Percentiles rank a stretch among this genome's conserved stretches.
These are phyloP conservation scores for Lepetodrilus schrolli DNA, from an alignment of 2,888 invertebrate genomes.

Conservation along the genomic window DNA sequence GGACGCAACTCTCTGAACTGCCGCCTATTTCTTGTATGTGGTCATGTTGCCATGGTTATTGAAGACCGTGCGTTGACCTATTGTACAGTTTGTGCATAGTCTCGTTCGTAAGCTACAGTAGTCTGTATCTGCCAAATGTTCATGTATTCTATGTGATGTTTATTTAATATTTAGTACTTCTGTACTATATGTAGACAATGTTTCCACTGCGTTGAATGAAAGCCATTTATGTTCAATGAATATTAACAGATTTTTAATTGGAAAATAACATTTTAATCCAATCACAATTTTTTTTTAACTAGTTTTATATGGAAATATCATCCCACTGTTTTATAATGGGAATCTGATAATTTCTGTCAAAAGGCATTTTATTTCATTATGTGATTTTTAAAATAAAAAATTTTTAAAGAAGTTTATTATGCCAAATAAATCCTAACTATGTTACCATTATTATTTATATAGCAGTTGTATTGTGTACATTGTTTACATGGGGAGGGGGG, in stretches of 20 bases:
- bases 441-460: slow-evolving; percentile 7
- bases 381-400: too few species aligned
- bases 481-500: neutral
- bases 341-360: too few species aligned
- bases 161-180: neutral
- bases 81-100: too few species aligned
- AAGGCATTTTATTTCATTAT: too few species aligned
- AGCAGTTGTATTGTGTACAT: neutral
- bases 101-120: too few species aligned
- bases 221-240: neutral
- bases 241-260: neutral
- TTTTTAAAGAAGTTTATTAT: neutral
- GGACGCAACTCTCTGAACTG: too few species aligned
- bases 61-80: too few species aligned
- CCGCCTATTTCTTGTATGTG: too few species aligned
- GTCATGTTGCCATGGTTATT: too few species aligned
- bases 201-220: neutral
- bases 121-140: neutral
- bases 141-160: slow-evolving; percentile 11
- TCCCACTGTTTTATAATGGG: too few species aligned
- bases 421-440: neutral
- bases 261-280: neutral
- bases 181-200: neutral
- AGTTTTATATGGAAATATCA: too few species aligned
- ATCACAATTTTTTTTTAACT: too few species aligned